These are phyloP conservation scores for Minunthozetes semirufus DNA, from an alignment of 2,888 invertebrate genomes.

Conservation along the genomic window DNA sequence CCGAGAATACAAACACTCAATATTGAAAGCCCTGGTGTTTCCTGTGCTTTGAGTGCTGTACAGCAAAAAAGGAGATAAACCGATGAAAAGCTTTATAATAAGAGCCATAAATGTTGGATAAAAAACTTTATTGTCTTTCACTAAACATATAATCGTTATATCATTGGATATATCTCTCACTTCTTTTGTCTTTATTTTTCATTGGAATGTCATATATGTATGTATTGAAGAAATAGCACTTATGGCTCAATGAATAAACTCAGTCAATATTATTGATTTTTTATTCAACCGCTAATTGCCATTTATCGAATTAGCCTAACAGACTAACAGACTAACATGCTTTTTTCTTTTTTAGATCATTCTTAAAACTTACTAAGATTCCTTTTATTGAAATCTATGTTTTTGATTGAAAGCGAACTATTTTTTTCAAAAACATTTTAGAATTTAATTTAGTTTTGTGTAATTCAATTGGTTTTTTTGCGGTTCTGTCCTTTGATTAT, in stretches of 20 bases:
- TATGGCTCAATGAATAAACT: conserved; percentile 13
- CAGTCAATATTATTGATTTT: neutral
- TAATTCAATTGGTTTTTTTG: too few species aligned
- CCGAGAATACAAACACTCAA: neutral
- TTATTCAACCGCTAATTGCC: neutral
- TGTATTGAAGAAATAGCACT: neutral
- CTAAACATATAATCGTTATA: neutral
- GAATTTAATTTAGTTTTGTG: too few species aligned
- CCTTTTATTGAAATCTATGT: too few species aligned
- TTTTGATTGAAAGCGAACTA: too few species aligned
- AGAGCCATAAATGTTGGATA: neutral
- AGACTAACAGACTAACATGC: too few species aligned
- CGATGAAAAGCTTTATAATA: neutral
- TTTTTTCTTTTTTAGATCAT: too few species aligned
- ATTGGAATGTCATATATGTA: neutral
- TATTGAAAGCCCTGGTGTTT: neutral
- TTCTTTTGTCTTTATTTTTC: conserved; percentile 2
- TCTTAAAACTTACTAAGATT: too few species aligned
- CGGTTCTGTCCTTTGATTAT: too few species aligned
- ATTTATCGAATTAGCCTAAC: too few species aligned
- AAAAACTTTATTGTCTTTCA: neutral
- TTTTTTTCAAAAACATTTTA: too few species aligned
- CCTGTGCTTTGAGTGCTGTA: neutral
- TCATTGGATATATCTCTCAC: neutral
- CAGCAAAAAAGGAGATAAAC: neutral